Conservation (phyloP, 1,140 invertebrate genomes). For the Euura lappo region DNA sequence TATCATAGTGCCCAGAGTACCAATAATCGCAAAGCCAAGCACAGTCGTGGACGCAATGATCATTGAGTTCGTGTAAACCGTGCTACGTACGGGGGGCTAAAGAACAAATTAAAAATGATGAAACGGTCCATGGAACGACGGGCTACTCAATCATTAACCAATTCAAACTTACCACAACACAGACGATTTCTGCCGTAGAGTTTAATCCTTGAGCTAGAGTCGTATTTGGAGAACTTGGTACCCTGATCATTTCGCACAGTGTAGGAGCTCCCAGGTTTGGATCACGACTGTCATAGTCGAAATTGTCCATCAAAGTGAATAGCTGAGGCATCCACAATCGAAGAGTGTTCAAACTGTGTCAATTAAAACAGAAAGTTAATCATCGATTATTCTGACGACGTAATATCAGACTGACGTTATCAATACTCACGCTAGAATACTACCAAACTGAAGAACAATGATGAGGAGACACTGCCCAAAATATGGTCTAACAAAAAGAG, state of each 20-base stretch:
- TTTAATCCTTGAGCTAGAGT: neutral
- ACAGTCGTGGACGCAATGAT: conserved; percentile 17
- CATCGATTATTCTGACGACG: too few species aligned
- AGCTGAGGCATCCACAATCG: neutral
- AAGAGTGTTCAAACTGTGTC: conserved; percentile 47
- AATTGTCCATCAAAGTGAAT: conserved; percentile 1
- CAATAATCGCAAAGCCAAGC: conserved; percentile 17
- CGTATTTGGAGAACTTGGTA: conserved; percentile 22
- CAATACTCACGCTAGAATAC: conserved; percentile 54
- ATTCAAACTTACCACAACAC: neutral
- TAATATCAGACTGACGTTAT: conserved; percentile 1
- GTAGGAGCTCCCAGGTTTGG: conserved; percentile 17
- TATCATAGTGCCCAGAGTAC: conserved; percentile 18
- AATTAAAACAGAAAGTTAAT: too few species aligned
- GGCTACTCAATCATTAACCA: neutral
- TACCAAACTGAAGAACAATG: conserved; percentile 48
- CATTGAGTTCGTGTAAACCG: conserved; percentile 24
- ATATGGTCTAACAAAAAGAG: conserved; percentile 50
- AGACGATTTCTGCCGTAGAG: neutral
- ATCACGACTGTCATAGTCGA: neutral
- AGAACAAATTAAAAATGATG: neutral
- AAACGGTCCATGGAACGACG: neutral
- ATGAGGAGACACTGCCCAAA: conserved; percentile 47
- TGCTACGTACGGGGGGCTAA: conserved; percentile 13
- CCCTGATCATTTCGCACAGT: conserved; percentile 40